Percentiles rank a stretch among this genome's conserved stretches.
Evolutionary conservation across 2,797 vertebrate species (phyloP).

Genomic region (Carcharodon carcharias): DNA sequence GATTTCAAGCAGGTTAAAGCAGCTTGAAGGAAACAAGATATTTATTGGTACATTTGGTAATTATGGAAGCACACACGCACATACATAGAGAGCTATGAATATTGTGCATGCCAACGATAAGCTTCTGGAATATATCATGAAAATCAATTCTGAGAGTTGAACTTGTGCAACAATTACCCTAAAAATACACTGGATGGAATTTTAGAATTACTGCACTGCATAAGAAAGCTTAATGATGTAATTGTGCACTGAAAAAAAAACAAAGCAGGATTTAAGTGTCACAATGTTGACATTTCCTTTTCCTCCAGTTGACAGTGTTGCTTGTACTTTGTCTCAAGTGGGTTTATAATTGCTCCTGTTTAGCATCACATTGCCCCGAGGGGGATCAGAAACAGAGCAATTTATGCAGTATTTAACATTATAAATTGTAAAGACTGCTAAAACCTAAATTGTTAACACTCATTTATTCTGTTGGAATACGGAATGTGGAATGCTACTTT

Average conservation of each 20-base stretch:
- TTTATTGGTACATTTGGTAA: background rate
- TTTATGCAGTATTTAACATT: conserved; percentile 21
- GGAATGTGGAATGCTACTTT: background rate
- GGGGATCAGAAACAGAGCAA: background rate
- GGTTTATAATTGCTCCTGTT: conserved; percentile 26
- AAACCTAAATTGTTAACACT: background rate
- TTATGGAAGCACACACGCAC: too few relatives aligned
- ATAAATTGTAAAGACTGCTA: background rate
- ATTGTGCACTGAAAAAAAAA: background rate
- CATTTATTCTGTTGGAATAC: background rate
- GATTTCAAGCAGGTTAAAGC: background rate
- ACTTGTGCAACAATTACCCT: conserved; percentile 8
- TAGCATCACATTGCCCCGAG: conserved; percentile 4
- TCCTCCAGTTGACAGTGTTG: background rate
- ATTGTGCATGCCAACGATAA: background rate
- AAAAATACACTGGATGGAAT: background rate
- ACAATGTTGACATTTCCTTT: conserved; percentile 32
- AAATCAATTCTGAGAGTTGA: conserved; percentile 24
- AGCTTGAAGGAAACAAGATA: background rate
- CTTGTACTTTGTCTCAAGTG: conserved; percentile 4
- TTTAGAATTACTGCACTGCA: background rate
- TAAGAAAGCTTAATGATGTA: conserved; percentile 30
- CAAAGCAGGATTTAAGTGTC: background rate
- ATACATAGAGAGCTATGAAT: too few relatives aligned
- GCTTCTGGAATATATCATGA: conserved; percentile 25